These are phyloP conservation scores for Lycodopsis pacificus DNA, from an alignment of 2,797 vertebrate species.

Conservation along the genomic window DNA sequence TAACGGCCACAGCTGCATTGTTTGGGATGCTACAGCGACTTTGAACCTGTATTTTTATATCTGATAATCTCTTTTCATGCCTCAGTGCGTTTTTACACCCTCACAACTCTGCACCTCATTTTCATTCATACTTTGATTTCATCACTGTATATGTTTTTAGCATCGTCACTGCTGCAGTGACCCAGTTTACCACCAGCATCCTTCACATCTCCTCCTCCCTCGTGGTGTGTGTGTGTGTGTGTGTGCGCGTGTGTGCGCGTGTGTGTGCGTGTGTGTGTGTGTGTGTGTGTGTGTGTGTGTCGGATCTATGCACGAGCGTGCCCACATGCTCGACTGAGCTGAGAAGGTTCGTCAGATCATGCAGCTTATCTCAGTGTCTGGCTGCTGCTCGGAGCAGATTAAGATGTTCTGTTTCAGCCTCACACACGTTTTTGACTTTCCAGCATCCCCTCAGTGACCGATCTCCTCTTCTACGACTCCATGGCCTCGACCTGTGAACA, in stretches of 20 bases:
- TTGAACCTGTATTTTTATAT: background rate
- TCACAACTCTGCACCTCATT: background rate
- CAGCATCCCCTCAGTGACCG: conserved; percentile 9
- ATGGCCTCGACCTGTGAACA: background rate
- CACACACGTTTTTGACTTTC: conserved; percentile 34
- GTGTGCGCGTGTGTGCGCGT: background rate
- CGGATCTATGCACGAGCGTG: conserved; percentile 30
- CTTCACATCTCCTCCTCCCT: background rate
- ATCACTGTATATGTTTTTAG: background rate
- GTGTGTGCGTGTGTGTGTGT: background rate
- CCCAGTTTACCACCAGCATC: conserved; percentile 31
- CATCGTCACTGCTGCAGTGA: background rate
- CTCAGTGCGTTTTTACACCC: background rate
- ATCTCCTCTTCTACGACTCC: conserved; percentile 30
- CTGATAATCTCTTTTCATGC: background rate
- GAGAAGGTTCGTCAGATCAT: conserved; percentile 48
- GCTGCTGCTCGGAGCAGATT: conserved; percentile 44
- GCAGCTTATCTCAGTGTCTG: conserved; percentile 34
- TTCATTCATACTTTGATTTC: conserved; percentile 9
- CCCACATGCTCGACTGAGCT: conserved; percentile 31
- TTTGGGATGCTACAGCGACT: background rate
- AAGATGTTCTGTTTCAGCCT: conserved; percentile 41
- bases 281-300: background rate
- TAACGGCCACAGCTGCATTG: background rate
- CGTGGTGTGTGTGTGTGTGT: background rate